These are phyloP conservation scores for Protobothrops flavoviridis DNA, from an alignment of 2,113 vertebrate species.

Conservation along the genomic window DNA sequence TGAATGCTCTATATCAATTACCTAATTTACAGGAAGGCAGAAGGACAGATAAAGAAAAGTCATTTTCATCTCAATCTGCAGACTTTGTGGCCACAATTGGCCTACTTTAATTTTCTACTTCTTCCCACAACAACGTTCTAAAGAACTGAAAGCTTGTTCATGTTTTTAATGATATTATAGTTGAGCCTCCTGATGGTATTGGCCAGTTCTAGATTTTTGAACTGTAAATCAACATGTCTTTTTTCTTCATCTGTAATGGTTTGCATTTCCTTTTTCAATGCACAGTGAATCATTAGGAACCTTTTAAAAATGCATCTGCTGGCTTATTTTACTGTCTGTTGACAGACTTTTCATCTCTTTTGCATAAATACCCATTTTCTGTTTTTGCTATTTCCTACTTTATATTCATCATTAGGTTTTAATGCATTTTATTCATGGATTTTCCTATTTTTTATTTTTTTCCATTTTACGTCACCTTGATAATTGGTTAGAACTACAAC, in stretches of 20 bases:
- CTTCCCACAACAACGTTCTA: background rate
- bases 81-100: background rate
- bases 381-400: background rate
- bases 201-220: background rate
- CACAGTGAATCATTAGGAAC: background rate
- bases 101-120: background rate
- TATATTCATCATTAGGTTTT: background rate
- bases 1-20: background rate
- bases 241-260: background rate
- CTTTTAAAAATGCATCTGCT: background rate
- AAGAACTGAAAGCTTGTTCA: background rate
- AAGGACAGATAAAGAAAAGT: background rate
- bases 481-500: background rate
- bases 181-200: background rate
- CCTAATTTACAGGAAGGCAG: background rate
- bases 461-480: background rate
- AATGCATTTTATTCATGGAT: background rate
- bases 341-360: background rate
- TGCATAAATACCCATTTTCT: background rate
- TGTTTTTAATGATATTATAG: background rate
- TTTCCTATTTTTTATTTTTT: background rate
- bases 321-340: background rate
- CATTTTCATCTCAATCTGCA: background rate
- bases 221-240: background rate
- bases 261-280: background rate